Percentiles rank a stretch among this genome's conserved stretches.
Conservation (phyloP, 2,113 vertebrate genomes). For the Embiotoca jacksoni region DNA sequence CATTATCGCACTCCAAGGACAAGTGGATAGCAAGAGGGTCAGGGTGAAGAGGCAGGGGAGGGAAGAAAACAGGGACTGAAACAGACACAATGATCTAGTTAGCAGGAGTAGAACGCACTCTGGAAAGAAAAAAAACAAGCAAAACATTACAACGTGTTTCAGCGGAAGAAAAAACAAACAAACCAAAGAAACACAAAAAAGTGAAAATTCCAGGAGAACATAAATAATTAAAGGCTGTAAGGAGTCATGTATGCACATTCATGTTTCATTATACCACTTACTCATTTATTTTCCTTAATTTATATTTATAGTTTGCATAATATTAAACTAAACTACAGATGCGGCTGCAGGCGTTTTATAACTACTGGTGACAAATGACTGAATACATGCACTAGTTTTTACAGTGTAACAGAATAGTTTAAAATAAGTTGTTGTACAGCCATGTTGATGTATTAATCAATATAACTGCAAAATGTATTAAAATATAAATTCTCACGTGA, state of each 20-base stretch:
- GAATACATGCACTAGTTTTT: neutral
- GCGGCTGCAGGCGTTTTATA: neutral
- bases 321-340: neutral
- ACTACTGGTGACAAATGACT: neutral
- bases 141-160: neutral
- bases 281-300: neutral
- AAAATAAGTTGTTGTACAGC: constrained; percentile 14
- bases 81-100: constrained; percentile 42
- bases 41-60: constrained; percentile 10
- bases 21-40: constrained; percentile 36
- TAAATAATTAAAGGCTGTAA: constrained; percentile 12
- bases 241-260: neutral
- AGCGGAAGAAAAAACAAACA: neutral
- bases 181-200: neutral
- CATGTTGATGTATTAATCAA: constrained; percentile 7
- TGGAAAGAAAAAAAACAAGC: neutral
- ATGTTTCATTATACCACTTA: neutral
- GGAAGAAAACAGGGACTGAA: constrained; percentile 35
- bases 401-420: neutral
- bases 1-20: constrained; percentile 60
- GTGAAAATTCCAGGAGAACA: neutral
- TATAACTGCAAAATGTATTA: neutral
- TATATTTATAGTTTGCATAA: neutral
- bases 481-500: constrained; percentile 68
- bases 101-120: constrained; percentile 26